Base-by-base conservation (phyloP, 1,140 invertebrate genomes). In the Drosophila pallidifrons region DNA sequence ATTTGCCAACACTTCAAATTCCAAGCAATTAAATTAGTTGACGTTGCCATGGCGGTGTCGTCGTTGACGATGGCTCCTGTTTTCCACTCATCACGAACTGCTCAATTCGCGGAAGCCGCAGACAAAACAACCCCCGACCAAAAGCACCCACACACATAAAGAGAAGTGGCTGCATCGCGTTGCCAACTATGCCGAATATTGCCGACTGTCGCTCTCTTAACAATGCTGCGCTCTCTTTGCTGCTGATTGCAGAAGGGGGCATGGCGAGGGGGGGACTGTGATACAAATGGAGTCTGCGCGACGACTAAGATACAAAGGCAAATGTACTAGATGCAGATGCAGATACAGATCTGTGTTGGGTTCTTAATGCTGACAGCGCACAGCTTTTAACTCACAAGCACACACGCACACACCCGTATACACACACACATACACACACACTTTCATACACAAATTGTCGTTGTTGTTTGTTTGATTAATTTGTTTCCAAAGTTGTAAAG, bases 401-500 rank as follows among this genome's bases (percentile, higher is more conserved):
- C 69, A 49, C 47, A 54, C 13, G 35, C 4, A 16, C 6, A 45
- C 30, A 32, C 7, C 55, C 13, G 30, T 32, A 32, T 32, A 32
- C 30, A 46, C 11, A 64, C 13, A 54, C 13, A 41, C 6, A 30
- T 6, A 45, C 32, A 25, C 7, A 65, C 11, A 47, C 5, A 57
- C 13, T 35, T 3, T 49, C n/a, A 55, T 13, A 68, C 58, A 46
- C 6, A 52, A 73, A 74, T 75, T 72, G 73, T 75, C 73, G 73
- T 47, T 52, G 46, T 75, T 65, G 59, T 71, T 71, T 87, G 60
- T 87, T 87, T 87, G 83, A 87, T 87, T 88, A 87, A 87, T 87
- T 88, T 83, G 68, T 74, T 88, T 88, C 61, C 73, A 80, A 88
- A 87, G 73, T 75, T 75, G 76, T 79, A 81, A 73, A 88, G 70